These are phyloP conservation scores for Cryptus viduatorius DNA, from an alignment of 2,888 invertebrate genomes.

Conservation along the genomic window DNA sequence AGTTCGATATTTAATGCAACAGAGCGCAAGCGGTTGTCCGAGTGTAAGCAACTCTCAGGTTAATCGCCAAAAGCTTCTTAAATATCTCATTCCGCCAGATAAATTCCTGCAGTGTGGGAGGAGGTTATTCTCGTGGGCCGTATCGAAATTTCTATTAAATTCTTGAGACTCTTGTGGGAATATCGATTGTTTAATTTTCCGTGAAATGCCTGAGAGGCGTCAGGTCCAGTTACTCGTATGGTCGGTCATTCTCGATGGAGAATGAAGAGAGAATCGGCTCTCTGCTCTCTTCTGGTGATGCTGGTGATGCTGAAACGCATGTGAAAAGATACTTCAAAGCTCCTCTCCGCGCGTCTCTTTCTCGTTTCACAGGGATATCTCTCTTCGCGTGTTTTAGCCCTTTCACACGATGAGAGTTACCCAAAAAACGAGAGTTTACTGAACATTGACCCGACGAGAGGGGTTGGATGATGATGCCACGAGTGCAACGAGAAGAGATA, in stretches of 20 bases:
- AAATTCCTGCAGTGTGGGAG: constrained; percentile 23
- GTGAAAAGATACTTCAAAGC: constrained; percentile 12
- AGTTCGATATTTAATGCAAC: neutral
- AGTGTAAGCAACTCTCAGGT: neutral
- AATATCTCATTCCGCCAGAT: neutral
- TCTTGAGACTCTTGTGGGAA: constrained; percentile 57
- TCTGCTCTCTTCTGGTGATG: neutral
- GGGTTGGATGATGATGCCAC: constrained; percentile 22
- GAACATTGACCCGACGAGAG: constrained; percentile 30
- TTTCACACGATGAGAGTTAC: constrained; percentile 39
- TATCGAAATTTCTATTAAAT: constrained; percentile 22
- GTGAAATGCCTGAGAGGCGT: constrained; percentile 67
- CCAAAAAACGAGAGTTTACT: constrained; percentile 32
- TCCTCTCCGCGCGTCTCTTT: neutral
- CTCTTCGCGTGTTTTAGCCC: neutral
- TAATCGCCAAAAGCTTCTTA: constrained; percentile 6
- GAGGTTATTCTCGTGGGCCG: neutral
- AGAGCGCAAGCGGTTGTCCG: neutral
- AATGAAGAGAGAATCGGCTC: neutral
- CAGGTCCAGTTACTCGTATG: constrained; percentile 68
- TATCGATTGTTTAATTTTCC: constrained; percentile 69
- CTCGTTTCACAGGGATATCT: constrained; percentile 24
- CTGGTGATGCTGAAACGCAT: neutral
- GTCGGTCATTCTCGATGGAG: neutral
- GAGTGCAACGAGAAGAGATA: constrained; percentile 32